Evolutionary conservation across 2,888 invertebrate genomes (phyloP), one percentile per base, ranked within the genome.

Genomic region (Cynaeus angustus): DNA sequence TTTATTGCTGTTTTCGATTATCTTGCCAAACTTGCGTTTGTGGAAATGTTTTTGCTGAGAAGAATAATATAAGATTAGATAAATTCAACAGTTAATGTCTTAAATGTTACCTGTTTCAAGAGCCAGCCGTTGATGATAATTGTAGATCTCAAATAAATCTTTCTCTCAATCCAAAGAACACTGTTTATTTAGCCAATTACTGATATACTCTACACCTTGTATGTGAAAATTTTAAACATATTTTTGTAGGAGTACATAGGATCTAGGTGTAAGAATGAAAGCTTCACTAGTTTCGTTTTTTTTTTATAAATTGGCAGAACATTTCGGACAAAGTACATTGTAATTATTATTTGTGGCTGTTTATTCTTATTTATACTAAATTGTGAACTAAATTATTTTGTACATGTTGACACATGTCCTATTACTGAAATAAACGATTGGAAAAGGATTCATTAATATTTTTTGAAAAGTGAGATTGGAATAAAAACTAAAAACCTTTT

Each of bases 1-100:
- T 77, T 76, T 75, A 76, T 76, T 75, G 74, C 68, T 70, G 61
- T 75, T 66, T 59, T 55, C 70, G 10, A 75, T 74, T 75, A 75
- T 76, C 77, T 78, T 78, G 78, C 78, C 78, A 72, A 73, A 72
- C 71, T 75, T 74, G 73, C 52, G 59, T 74, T 55, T 37, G 48
- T 66, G 46, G 30, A 45, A 41, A 46, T 55, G 45, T 43, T 58
- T 59, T 67, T 28, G 67, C 67, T 66, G 65, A 53, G n/a, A 50
- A 30, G 41, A 53, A 48, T 58, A n/a, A 58, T 45, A 28, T 50
- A 50, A 50, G 26, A 30, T 52, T 68, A 68, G 68, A 37, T 33
- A 45, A 65, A 43, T 65, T 65, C 38, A 68, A 68, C 65, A 66
- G 48, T 61, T 64, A 56, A 56, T 62, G 62, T 66, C 38, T 66